phyloP scores from a whole-genome alignment of 2,113 vertebrate genomes.

The Salvelinus alpinus region DNA sequence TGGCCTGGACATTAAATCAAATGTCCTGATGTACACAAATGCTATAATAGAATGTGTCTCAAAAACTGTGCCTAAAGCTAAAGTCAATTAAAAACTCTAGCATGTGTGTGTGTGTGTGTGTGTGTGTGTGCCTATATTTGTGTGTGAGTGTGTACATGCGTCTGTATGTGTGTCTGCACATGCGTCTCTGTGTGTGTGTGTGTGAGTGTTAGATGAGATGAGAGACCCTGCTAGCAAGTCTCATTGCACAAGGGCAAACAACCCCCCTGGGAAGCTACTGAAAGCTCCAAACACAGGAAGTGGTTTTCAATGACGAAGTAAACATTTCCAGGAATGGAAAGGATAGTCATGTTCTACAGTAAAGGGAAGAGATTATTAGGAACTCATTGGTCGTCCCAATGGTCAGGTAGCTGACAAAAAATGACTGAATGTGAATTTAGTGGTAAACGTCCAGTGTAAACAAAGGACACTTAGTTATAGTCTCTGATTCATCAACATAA shows the following conservation, averaged over 20 bases:
- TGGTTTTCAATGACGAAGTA: constrained; percentile 58
- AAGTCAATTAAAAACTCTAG: constrained; percentile 42
- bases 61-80: constrained; percentile 36
- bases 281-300: constrained; percentile 60
- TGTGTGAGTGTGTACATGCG: neutral
- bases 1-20: constrained; percentile 24
- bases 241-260: constrained; percentile 29
- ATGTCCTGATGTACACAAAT: constrained; percentile 37
- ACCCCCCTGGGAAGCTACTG: constrained; percentile 46
- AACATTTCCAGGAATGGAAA: constrained; percentile 57
- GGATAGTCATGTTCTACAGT: constrained; percentile 16
- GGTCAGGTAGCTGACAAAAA: constrained; percentile 33
- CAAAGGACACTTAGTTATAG: neutral
- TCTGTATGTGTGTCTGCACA: neutral
- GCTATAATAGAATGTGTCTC: constrained; percentile 34
- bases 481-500: neutral
- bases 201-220: neutral
- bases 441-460: neutral
- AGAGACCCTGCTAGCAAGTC: constrained; percentile 14
- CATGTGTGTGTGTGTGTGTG: neutral
- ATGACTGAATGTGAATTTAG: too few relatives aligned
- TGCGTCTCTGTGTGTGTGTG: neutral
- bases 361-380: neutral
- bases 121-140: constrained; percentile 10
- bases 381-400: neutral